Evolutionary conservation across 1,140 invertebrate genomes (phyloP), one percentile per base, ranked within the genome.

Genomic region (Mamestra configurata): DNA sequence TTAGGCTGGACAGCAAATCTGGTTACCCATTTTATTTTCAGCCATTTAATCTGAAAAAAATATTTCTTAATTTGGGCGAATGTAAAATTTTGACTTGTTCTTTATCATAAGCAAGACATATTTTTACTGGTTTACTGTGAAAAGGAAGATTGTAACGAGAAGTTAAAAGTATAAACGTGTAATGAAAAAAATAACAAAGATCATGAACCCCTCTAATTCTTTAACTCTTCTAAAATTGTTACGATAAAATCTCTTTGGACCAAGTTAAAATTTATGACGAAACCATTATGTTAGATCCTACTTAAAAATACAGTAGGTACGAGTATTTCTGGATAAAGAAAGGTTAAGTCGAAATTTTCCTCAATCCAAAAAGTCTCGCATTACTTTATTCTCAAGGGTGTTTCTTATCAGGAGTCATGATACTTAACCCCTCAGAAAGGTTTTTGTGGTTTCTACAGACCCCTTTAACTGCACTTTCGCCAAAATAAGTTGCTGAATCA

Each of bases 401-500:
- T 27, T 18, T 27, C 66, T 51, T 70, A 70, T 70, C 66, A 31
- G 15, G 24, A 70, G 66, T 51, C 18, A 70, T 27, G 24, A 49
- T 49, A 27, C 43, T 70, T 40, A 27, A 4, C 13, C 11, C 22
- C 46, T 15, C 15, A 22, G 24, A 51, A 51, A 70, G 13, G 24
- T 70, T 70, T 70, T 51, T 27, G n/a, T n/a, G 59, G 27, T 35
- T 64, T 37, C 37, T 15, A n/a, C 4, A 20, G 8, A 11, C 35
- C 59, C 57, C 13, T 61, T 7, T 64, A 64, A 64, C 31, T 40
- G 35, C 59, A 37, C 15, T 64, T 20, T 40, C n/a, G 1, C 27
- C 15, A n/a, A 11, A 22, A 51, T 53, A 22, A 53, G 18, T 3
- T 53, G 20, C 20, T 22, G 20, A 53, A 49, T 49, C 15, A 49